A percentile compares a stretch with the other conserved stretches of the same genome.
phyloP scores from a whole-genome alignment of 2,888 invertebrate genomes.

The Eucera pruinosa region DNA sequence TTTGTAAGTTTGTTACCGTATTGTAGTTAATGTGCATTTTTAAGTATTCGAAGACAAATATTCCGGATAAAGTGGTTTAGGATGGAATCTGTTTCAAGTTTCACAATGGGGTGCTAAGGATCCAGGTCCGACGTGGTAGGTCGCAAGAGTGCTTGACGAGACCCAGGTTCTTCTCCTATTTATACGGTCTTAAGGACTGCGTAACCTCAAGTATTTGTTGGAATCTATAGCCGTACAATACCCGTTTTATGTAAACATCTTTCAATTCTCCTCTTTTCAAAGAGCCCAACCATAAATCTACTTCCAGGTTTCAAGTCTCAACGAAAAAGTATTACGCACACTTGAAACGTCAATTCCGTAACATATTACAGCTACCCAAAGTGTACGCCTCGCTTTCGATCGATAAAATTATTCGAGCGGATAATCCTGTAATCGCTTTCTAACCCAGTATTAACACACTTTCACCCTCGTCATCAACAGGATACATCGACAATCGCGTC shows the following conservation, averaged over 20 bases:
- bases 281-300: background rate
- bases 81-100: slow-evolving; percentile 41
- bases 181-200: slow-evolving; percentile 10
- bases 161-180: slow-evolving; percentile 19
- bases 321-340: background rate
- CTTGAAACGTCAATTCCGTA: background rate
- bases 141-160: slow-evolving; percentile 23
- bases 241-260: background rate
- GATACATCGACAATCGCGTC: background rate
- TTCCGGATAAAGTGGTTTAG: background rate
- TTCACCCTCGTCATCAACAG: background rate
- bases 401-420: background rate
- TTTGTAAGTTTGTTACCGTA: no score
- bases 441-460: background rate
- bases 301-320: background rate
- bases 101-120: slow-evolving; percentile 31
- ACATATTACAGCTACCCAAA: background rate
- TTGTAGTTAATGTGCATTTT: background rate
- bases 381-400: background rate
- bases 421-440: slow-evolving; percentile 4
- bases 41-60: background rate
- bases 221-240: background rate
- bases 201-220: slow-evolving; percentile 2
- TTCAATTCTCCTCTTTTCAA: background rate
- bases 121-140: slow-evolving; percentile 32